Conservation (phyloP, 2,888 invertebrate species). For the Morpho achilles region DNA sequence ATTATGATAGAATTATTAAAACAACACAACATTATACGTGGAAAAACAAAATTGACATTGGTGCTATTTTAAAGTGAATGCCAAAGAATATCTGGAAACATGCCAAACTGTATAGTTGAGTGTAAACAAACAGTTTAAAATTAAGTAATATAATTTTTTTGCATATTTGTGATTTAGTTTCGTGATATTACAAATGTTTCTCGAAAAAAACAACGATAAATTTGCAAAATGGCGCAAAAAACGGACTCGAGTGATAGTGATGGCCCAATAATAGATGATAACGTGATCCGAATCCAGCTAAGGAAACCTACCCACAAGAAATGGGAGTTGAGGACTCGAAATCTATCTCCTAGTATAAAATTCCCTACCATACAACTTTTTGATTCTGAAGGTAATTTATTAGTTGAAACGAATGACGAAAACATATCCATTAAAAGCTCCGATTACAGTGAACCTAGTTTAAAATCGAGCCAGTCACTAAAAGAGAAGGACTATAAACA, state of each 20-base stretch:
- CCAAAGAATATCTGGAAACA: conserved; percentile 57
- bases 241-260: conserved; percentile 62
- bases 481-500: conserved; percentile 64
- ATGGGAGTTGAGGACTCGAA: conserved; percentile 82
- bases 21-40: conserved; percentile 35
- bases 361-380: conserved; percentile 82
- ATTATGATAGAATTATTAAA: conserved; percentile 11
- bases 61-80: conserved; percentile 68
- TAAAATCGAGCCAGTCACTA: conserved; percentile 58
- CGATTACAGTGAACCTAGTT: conserved; percentile 45
- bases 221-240: conserved; percentile 54
- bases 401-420: conserved; percentile 80
- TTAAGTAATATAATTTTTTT: conserved; percentile 41
- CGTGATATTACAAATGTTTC: conserved; percentile 32
- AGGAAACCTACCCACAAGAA: conserved; percentile 80
- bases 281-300: conserved; percentile 80
- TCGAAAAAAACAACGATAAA: conserved; percentile 33
- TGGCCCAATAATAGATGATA: conserved; percentile 70
- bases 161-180: conserved; percentile 37
- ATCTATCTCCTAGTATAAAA: conserved; percentile 78
- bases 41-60: conserved; percentile 77
- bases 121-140: conserved; percentile 72
- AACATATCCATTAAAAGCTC: conserved; percentile 71
- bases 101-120: conserved; percentile 71
- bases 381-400: conserved; percentile 80